A percentile compares a stretch with the other conserved stretches of the same genome.
These are phyloP conservation scores for Xerus rutilus DNA, from an alignment of 2,797 vertebrate genomes.

Conservation along the genomic window DNA sequence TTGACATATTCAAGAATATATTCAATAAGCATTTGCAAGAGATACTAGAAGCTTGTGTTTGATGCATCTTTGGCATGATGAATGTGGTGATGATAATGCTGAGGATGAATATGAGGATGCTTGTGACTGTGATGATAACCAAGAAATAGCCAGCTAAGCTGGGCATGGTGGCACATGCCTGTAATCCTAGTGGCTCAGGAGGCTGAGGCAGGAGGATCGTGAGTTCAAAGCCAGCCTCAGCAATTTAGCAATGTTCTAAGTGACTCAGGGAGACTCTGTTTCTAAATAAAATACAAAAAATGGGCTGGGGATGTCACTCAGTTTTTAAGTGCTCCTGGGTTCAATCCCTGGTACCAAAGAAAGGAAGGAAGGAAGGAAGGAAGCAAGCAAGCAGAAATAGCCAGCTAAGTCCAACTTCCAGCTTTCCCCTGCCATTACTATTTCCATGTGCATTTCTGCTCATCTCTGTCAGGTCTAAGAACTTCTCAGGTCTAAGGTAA, in stretches of 20 bases:
- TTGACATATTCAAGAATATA: slow-evolving; percentile 32
- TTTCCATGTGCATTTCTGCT: neutral
- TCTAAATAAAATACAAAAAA: too few species aligned
- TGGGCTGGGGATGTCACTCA: too few species aligned
- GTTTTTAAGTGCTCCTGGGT: too few species aligned
- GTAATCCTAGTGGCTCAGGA: too few species aligned
- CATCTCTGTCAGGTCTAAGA: neutral
- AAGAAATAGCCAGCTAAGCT: neutral
- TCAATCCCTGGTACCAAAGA: too few species aligned
- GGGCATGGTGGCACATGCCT: too few species aligned
- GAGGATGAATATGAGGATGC: neutral
- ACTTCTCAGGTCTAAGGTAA: slow-evolving; percentile 6
- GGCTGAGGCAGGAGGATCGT: too few species aligned
- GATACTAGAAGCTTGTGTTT: neutral
- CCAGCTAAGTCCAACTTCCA: neutral
- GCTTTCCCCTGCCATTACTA: neutral
- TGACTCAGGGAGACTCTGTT: too few species aligned
- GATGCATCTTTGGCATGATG: neutral
- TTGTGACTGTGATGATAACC: neutral
- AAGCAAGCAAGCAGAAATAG: too few species aligned
- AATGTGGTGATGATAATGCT: neutral
- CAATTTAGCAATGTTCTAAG: too few species aligned
- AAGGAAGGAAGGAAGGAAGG: too few species aligned
- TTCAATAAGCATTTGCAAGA: neutral
- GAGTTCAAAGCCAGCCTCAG: too few species aligned